Evolutionary conservation across 2,113 vertebrate species (phyloP).

Genomic region (Cyanoderma ruficeps): DNA sequence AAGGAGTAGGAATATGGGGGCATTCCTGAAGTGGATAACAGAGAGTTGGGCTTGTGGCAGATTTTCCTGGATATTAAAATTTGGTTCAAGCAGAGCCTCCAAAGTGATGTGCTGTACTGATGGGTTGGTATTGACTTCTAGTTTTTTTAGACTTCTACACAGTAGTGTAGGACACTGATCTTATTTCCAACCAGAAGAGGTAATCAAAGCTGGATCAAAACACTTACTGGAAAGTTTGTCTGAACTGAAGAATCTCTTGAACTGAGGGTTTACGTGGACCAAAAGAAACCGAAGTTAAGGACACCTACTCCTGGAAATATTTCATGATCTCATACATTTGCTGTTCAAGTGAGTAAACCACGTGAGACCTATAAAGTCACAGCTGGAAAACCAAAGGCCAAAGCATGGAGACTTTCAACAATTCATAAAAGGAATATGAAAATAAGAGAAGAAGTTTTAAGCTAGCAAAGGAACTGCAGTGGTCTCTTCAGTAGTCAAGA

Average conservation of each 20-base stretch:
- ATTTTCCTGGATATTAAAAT: not conserved
- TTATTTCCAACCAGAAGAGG: not conserved
- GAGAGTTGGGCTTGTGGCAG: not conserved
- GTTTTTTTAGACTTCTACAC: not conserved
- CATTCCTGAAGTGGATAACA: not conserved
- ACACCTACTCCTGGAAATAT: not conserved
- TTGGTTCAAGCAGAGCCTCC: not conserved
- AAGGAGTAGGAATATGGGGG: not conserved
- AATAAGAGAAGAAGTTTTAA: not conserved
- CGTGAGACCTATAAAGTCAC: not conserved
- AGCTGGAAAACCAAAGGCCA: not conserved
- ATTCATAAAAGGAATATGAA: not conserved
- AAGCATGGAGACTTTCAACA: not conserved
- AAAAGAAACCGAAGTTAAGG: not conserved
- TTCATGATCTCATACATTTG: not conserved
- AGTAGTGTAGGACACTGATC: not conserved
- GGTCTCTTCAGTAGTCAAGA: not conserved
- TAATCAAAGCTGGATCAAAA: not conserved
- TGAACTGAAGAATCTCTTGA: not conserved
- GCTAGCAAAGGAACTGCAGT: not conserved
- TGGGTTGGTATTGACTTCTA: not conserved
- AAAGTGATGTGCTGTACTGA: not conserved
- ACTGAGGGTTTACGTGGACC: not conserved
- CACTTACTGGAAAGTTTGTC: not conserved
- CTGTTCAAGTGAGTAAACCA: not conserved